Base-by-base conservation (phyloP, 92 coral and sea anemone species). In the Zoanthus solanderi region DNA sequence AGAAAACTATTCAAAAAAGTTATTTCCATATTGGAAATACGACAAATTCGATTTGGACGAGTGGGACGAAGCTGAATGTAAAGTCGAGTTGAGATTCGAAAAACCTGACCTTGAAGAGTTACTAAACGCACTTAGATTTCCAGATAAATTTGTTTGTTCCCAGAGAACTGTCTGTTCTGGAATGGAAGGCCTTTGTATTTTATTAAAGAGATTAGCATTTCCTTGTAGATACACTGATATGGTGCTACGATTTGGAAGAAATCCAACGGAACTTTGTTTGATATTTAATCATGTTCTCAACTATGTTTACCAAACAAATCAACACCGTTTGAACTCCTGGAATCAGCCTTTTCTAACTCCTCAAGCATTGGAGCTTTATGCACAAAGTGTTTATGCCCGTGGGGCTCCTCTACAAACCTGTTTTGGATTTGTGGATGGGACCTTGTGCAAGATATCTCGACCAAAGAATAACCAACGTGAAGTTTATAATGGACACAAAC, bases 191-290 rank as follows among this genome's bases (percentile, higher is more conserved):
- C 90, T 92, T 18, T 92, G 94, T 48, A 79, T 90, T 50, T 76
- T 92, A 18, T 60, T 89, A 50, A 92, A 92, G 79, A 86, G 92
- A 58, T 89, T 89, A 44, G 87, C 92, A 17, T 92, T 50, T 66
- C 94, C 94, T 3, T 89, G 94, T 57, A 79, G 94, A 45, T 89
- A 84, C 66, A 78, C 84, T 30, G 92, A 89, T 58, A 91, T 91
- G 94, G 94, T 60, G 54, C 32, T 72, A 8, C 57, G 89, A 2
- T 92, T 92, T 92, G 92, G 94, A 7, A 58, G 94, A 72, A 89
- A 89, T 61, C 90, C 94, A 18, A 92, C 94, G 16, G 94, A 92
- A 60, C 86, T 92, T 46, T 89, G 94, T 47, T 65, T 92, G 12
- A 92, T 92, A 10, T 88, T 92, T 61, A 88, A 88, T 31, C 46